Evolutionary conservation across 2,888 invertebrate genomes (phyloP), one percentile per base, ranked within the genome.

Genomic region (Lathronympha strigana): DNA sequence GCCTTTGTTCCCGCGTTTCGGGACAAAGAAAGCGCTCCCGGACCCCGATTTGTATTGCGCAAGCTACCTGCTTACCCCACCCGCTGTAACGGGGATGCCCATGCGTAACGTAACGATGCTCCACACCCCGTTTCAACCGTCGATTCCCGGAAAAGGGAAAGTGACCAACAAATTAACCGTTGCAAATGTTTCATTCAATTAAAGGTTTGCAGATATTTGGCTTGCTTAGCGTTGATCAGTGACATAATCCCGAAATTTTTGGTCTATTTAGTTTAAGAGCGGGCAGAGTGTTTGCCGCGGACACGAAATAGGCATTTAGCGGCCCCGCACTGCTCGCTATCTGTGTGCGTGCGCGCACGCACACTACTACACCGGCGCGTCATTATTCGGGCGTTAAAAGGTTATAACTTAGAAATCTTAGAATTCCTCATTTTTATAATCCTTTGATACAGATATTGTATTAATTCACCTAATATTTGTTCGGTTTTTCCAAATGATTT

Each of bases 21-120:
- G 61, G 45, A 67, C 66, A 69, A 68, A 67, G 68, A 63, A 67
- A 58, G 47, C 4, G 23, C 47, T 61, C 47, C 63, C 53, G 33
- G 47, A 31, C 53, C 54, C 60, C 47, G 33, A 60, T 43, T 61
- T 55, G 31, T 64, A 17, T 66, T 69, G 54, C 68, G 55, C 63
- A 66, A 64, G 50, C 47, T 64, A 53, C 63, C 69, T 68, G 63
- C 60, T 68, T 61, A 45, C 63, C 55, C 60, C 61, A 28, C 36
- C 62, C 47, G 63, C 53, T 55, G 57, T 67, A 55, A 55, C 55
- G 58, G 67, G 67, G 58, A 63, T 51, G 60, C 61, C 66, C 66
- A 53, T 54, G 66, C 61, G 66, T 60, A 66, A 66, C 66, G 61
- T 49, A 21, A 49, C 28, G 45, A 31, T 31, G 60, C 45, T 23